Evolutionary conservation across 2,888 invertebrate species (phyloP).

Genomic region (Synanthedon andrenaeformis): DNA sequence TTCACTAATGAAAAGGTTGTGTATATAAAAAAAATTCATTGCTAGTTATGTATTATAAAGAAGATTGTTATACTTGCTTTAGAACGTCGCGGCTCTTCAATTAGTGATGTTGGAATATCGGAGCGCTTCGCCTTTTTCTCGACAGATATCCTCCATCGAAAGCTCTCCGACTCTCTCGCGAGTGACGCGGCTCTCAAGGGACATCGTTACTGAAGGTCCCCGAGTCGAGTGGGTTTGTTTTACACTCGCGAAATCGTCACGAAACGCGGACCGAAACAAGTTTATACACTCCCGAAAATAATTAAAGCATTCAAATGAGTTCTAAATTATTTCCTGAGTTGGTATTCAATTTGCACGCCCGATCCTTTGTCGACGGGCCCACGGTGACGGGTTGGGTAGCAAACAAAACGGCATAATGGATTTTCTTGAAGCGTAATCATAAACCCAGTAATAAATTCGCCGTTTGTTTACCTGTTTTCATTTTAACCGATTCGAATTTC

Average conservation of each 20-base stretch:
- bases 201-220: background rate
- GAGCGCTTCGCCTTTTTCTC: too few relatives aligned
- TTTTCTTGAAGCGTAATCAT: conserved; percentile 3
- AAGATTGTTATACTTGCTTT: too few relatives aligned
- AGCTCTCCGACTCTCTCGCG: background rate
- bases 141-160: background rate
- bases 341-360: conserved; percentile 11
- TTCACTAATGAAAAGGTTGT: too few relatives aligned
- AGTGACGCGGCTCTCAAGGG: background rate
- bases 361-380: conserved; percentile 10
- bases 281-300: conserved; percentile 3
- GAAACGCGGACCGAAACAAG: background rate
- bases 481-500: background rate
- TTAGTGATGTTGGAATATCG: too few relatives aligned
- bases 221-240: background rate
- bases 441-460: background rate
- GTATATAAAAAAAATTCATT: too few relatives aligned
- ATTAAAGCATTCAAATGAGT: conserved; percentile 23
- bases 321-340: conserved; percentile 27
- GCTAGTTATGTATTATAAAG: too few relatives aligned
- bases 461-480: background rate
- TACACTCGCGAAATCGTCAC: background rate
- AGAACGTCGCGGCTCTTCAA: too few relatives aligned
- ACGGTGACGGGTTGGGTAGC: conserved; percentile 10
- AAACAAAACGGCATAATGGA: conserved; percentile 13